Evolutionary conservation across 2,888 invertebrate species (phyloP).

Genomic region (Crossocerus cetratus): DNA sequence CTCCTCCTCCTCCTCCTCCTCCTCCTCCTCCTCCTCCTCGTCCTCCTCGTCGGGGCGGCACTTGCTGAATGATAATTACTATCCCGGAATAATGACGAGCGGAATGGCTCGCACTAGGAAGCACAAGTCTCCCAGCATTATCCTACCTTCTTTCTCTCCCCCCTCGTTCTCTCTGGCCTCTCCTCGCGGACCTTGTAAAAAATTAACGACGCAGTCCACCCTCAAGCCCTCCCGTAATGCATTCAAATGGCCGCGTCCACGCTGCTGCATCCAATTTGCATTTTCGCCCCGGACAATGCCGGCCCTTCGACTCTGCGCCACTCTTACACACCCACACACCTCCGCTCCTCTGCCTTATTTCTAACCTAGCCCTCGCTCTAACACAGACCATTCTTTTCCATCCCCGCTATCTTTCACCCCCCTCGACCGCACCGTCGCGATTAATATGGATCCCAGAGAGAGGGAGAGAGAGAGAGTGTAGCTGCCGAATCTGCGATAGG

Average conservation of each 20-base stretch:
- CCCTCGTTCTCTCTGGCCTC: conserved; percentile 31
- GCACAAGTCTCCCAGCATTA: no score
- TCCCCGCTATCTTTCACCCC: no score
- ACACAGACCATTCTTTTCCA: no score
- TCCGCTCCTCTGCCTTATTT: neutral
- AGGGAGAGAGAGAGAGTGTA: no score
- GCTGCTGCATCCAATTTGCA: conserved; percentile 46
- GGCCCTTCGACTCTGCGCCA: conserved; percentile 8
- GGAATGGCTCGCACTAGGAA: conserved; percentile 4
- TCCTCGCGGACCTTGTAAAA: conserved; percentile 37
- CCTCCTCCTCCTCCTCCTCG: neutral
- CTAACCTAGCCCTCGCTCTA: no score
- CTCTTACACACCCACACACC: neutral
- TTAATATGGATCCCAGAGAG: no score
- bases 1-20: neutral
- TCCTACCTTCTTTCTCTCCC: conserved; percentile 2
- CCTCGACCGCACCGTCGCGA: no score
- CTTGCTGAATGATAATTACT: conserved; percentile 23
- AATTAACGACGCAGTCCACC: conserved; percentile 47
- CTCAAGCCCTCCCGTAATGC: conserved; percentile 25
- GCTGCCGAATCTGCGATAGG: no score
- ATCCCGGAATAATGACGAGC: conserved; percentile 20
- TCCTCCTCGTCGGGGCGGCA: no score
- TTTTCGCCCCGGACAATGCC: conserved; percentile 46
- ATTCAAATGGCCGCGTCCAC: conserved; percentile 29